Evolutionary conservation across 2,113 vertebrate genomes (phyloP).

Genomic region (Solenodon paradoxus): DNA sequence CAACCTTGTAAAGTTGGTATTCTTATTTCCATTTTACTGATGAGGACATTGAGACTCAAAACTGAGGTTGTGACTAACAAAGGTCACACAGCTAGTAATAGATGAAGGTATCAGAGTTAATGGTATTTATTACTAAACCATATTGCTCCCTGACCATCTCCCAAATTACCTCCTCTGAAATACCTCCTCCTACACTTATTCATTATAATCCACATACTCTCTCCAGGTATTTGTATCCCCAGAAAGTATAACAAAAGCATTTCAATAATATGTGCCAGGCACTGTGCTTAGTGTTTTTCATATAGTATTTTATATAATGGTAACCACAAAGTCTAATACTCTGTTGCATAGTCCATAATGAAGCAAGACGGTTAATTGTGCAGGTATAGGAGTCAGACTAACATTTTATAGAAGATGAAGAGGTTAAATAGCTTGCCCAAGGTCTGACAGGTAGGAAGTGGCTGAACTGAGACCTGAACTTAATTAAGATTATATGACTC

Average conservation of each 20-base stretch:
- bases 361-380: not conserved
- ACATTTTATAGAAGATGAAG: not conserved
- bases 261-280: not conserved
- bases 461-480: not conserved
- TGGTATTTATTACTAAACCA: not conserved
- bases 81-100: not conserved
- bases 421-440: not conserved
- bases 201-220: not conserved
- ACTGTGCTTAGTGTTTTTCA: not conserved
- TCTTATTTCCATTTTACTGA: too few relatives aligned
- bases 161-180: not conserved
- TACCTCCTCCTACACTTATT: not conserved
- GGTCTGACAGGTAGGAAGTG: not conserved
- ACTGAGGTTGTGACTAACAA: not conserved
- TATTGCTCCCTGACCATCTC: not conserved
- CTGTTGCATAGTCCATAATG: not conserved
- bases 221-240: not conserved
- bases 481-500: conserved; percentile 34
- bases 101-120: not conserved
- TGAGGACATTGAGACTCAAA: too few relatives aligned
- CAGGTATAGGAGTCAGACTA: not conserved
- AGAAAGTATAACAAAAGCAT: not conserved
- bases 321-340: conserved; percentile 16
- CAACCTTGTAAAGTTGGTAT: too few relatives aligned
- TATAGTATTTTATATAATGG: not conserved